phyloP scores from a whole-genome alignment of 2,888 invertebrate species.

The Parnassius apollo region DNA sequence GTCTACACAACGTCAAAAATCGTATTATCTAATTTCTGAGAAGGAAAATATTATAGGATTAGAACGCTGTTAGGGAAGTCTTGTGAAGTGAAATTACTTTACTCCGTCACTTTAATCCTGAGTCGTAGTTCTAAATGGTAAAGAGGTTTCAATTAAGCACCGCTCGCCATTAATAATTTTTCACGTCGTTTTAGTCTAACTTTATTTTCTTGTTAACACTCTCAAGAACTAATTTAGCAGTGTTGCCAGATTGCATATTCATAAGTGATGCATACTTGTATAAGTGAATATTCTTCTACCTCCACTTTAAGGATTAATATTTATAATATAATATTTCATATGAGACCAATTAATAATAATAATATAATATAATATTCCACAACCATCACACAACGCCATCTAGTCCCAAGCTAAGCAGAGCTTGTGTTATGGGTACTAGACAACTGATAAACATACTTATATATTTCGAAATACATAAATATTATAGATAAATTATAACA shows the following conservation, averaged over 20 bases:
- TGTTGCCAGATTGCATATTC: background rate
- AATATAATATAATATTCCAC: no score
- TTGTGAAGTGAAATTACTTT: slow-evolving; percentile 26
- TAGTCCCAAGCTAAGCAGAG: no score
- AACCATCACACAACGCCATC: no score
- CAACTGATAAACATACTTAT: no score
- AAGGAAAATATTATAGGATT: slow-evolving; percentile 9
- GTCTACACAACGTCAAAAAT: background rate
- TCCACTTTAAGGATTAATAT: no score
- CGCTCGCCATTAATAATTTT: slow-evolving; percentile 35
- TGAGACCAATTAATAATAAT: no score
- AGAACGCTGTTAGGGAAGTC: slow-evolving; percentile 16
- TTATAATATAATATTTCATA: no score
- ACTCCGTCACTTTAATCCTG: slow-evolving; percentile 31
- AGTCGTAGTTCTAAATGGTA: slow-evolving; percentile 39
- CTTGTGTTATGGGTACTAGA: no score
- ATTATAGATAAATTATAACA: no score
- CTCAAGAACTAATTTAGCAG: slow-evolving; percentile 1
- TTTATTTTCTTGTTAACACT: slow-evolving; percentile 37
- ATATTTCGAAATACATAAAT: no score
- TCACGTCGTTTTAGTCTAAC: slow-evolving; percentile 31
- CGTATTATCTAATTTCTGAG: background rate
- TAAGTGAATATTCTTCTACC: no score
- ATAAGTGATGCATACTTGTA: no score
- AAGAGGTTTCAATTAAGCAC: slow-evolving; percentile 51